Percentiles rank a stretch among this genome's conserved stretches.
phyloP scores from a whole-genome alignment of 2,797 vertebrate species.

The Synaphobranchus kaupii region DNA sequence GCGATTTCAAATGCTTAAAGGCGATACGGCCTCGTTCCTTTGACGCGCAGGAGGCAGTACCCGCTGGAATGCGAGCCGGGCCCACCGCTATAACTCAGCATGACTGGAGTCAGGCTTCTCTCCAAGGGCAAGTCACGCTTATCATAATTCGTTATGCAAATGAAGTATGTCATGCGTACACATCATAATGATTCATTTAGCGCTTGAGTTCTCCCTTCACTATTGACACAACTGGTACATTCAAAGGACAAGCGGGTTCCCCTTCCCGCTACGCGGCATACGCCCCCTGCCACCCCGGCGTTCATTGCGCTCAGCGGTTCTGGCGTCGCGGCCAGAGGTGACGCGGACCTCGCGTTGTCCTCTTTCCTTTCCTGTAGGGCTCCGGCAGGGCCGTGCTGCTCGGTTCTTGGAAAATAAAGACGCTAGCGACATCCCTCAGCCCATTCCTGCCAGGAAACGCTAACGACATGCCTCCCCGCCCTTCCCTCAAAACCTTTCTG shows the following conservation, averaged over 20 bases:
- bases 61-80: background rate
- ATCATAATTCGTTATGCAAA: conserved; percentile 69
- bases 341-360: background rate
- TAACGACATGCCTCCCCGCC: background rate
- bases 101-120: conserved; percentile 18
- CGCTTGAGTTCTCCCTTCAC: conserved; percentile 62
- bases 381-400: background rate
- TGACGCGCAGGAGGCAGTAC: background rate
- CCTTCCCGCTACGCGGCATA: conserved; percentile 17
- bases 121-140: conserved; percentile 57
- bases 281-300: conserved; percentile 1
- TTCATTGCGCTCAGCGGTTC: conserved; percentile 14
- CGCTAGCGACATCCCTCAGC: background rate
- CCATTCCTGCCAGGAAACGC: background rate
- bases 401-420: background rate
- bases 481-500: background rate
- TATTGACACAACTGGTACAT: conserved; percentile 65
- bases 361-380: background rate
- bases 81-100: background rate
- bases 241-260: conserved; percentile 56
- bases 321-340: background rate
- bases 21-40: background rate
- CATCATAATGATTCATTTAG: conserved; percentile 70
- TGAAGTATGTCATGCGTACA: conserved; percentile 66
- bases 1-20: background rate